Evolutionary conservation across 2,113 vertebrate species (phyloP), one percentile per base, ranked within the genome.

Genomic region (Thryonomys swinderianus): DNA sequence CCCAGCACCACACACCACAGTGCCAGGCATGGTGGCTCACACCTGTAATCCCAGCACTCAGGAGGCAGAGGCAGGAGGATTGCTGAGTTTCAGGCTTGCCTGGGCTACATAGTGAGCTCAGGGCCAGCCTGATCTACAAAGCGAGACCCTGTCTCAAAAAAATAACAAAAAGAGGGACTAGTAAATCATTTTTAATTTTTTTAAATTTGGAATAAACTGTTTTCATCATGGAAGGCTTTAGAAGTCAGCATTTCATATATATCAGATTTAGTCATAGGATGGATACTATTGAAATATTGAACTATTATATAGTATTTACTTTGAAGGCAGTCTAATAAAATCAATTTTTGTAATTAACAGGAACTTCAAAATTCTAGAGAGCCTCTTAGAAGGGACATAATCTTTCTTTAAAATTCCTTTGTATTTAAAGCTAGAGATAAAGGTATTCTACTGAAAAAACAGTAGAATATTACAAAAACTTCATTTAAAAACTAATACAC

Each of bases 141-240:
- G n/a, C n/a, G n/a, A n/a, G n/a, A n/a, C n/a, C n/a, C n/a, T n/a
- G n/a, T n/a, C 5, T 42, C 7, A 74, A 74, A 45, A 27, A 27
- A 42, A 45, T 45, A 73, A 42, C 11, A 27, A 8, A 11, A 11
- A 74, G 27, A 48, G 42, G 71, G 25, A 5, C 45, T 30, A 76
- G 42, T 48, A 48, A 76, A 18, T 48, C 25, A 73, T 27, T 42
- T 73, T 73, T 73, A 40, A 73, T 42, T 30, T 45, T 76, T 25
- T 30, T 48, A 76, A n/a, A 55, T 80, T 95, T 84, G 48, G 42
- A 40, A 82, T 34, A 85, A 82, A 85, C 40, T 34, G 18, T 69
- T 92, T 90, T 93, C 34, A 32, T 89, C 10, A 5, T 67, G n/a
- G n/a, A 62, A 42, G 84, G 89, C 40, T 90, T 91, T 94, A 85